A percentile compares a stretch with the other conserved stretches of the same genome.
Evolutionary conservation across 2,888 invertebrate genomes (phyloP).

Genomic region (Octonoba sinensis): DNA sequence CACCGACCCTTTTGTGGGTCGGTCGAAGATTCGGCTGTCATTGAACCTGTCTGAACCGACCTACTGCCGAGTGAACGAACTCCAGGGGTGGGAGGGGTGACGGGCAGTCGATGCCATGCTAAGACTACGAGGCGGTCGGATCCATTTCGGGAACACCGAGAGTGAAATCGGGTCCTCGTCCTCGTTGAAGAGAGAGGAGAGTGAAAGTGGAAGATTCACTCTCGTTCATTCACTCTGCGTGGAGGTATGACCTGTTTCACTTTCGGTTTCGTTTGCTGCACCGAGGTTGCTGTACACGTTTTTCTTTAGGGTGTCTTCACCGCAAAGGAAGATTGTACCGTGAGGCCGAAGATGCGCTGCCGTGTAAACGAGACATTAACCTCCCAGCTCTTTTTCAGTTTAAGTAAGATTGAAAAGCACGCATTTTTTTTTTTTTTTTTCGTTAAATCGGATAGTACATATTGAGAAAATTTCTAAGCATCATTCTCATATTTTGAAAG

Average conservation of each 20-base stretch:
- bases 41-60: too few species aligned
- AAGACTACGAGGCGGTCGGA: constrained; percentile 4
- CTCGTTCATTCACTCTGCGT: constrained; percentile 44
- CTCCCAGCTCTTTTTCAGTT: too few species aligned
- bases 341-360: neutral
- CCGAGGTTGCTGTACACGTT: constrained; percentile 4
- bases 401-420: too few species aligned
- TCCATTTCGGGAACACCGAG: constrained; percentile 7
- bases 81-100: constrained; percentile 25
- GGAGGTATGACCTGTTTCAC: constrained; percentile 42
- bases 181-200: constrained; percentile 17
- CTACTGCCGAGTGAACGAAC: constrained; percentile 29
- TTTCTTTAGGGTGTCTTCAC: neutral
- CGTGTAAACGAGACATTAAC: neutral
- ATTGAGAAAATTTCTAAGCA: too few species aligned
- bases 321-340: neutral
- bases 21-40: too few species aligned
- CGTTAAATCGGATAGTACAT: too few species aligned
- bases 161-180: constrained; percentile 21
- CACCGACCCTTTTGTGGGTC: constrained; percentile 7
- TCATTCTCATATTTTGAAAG: too few species aligned
- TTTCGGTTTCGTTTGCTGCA: constrained; percentile 30
- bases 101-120: constrained; percentile 1
- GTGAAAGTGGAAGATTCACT: constrained; percentile 25
- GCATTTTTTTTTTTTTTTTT: too few species aligned